Evolutionary conservation across 2,888 invertebrate species (phyloP), one percentile per base, ranked within the genome.

Genomic region (Melinaea marsaeus): DNA sequence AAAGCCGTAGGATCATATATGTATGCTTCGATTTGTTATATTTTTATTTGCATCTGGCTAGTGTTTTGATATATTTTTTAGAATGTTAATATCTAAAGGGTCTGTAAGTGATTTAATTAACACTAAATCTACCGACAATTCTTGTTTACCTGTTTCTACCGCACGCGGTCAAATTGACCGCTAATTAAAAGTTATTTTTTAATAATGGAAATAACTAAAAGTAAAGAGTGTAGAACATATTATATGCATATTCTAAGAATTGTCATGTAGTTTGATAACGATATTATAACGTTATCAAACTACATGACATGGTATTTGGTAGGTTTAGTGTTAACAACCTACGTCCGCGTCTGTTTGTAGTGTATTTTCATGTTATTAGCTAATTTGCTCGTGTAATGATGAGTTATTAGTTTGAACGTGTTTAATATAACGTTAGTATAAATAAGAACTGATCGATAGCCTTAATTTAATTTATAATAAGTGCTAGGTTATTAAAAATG

Each of bases 391-490:
- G 65, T 61, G 62, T 67, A 58, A 32, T 47, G 55, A 59, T 57
- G 58, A 65, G 62, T 48, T 69, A 74, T 70, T 73, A 72, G 74
- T 71, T 70, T 71, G 69, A 73, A 73, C 73, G 32, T 66, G 62
- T 64, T 64, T 67, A 73, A 76, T 83, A 77, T 83, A 81, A 84
- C 81, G 78, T 80, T 82, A 83, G 80, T 82, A 81, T 81, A 85
- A 83, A 85, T 88, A 87, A 86, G 89, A 90, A 90, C 89, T 90
- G 88, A 89, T 83, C 82, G 87, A 86, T 90, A 88, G 89, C 88
- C 88, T 88, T 90, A 87, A 88, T 86, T 87, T 88, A 83, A 88
- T 88, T 90, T 88, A 89, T 86, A 78, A 84, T 87, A 89, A 89
- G 88, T 84, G 85, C 83, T 89, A 90, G 89, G 83, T 79, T 85